Conservation (phyloP, 2,888 invertebrate species). For the Saturnia pavonia region DNA sequence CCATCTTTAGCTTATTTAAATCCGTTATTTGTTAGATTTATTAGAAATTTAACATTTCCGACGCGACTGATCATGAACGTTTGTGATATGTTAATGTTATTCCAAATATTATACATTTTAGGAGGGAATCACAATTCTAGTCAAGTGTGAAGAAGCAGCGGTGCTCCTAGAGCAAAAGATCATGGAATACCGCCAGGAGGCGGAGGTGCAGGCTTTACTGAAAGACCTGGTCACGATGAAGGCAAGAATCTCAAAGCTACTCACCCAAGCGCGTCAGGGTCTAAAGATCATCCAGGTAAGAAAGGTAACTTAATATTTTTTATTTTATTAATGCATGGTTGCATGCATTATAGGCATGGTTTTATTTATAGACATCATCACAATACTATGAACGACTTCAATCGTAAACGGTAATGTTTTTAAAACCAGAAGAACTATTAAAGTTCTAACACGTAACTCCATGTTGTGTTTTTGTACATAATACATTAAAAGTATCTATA, state of each 20-base stretch:
- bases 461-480: neutral
- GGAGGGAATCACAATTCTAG: conserved; percentile 86
- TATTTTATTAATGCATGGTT: too few relatives aligned
- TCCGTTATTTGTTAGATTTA: too few relatives aligned
- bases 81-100: neutral
- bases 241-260: conserved; percentile 84
- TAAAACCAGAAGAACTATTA: neutral
- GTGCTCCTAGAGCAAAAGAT: conserved; percentile 84
- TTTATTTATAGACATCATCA: neutral
- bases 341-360: neutral
- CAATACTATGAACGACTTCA: too few relatives aligned
- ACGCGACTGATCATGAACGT: too few relatives aligned
- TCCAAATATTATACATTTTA: conserved; percentile 56
- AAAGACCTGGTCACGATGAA: conserved; percentile 82
- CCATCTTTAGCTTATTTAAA: too few relatives aligned
- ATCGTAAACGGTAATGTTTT: neutral
- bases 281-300: conserved; percentile 79
- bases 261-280: conserved; percentile 87
- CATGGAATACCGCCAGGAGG: conserved; percentile 83
- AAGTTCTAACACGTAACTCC: neutral
- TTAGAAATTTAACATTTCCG: too few relatives aligned
- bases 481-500: neutral
- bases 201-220: conserved; percentile 82
- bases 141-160: conserved; percentile 85
- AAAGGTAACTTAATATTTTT: conserved; percentile 54